Evolutionary conservation across 1,140 invertebrate genomes (phyloP), one percentile per base, ranked within the genome.

Genomic region (Hermatobates lingyangjiaoensis): DNA sequence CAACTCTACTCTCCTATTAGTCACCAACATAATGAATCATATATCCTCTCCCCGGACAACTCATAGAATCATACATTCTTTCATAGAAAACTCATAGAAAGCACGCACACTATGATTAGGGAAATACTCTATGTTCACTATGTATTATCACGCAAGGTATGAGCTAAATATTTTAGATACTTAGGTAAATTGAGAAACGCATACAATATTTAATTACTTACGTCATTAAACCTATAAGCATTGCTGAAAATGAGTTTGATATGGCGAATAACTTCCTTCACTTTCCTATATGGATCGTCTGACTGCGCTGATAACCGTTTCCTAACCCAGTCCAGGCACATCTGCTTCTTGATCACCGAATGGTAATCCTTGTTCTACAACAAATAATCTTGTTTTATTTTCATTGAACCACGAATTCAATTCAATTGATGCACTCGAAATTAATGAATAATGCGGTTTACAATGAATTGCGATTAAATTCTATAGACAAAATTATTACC

Each of bases 301-400:
- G 39, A 42, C 5, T 42, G 14, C 5, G 39, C 5, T 18, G 83
- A 79, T 57, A 92, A 66, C 67, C 81, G 84, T 53, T 76, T 74
- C 59, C 81, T 76, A 57, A 92, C 83, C 50, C 77, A 74, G 64
- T 87, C 83, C 60, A 92, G 74, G 53, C 87, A 84, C 68, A 90
- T 89, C 14, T 87, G 87, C 27, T 76, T 80, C 57, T 73, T 75
- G 49, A 84, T 79, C 50, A 81, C 75, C 56, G 74, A 71, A 71
- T 87, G 77, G 68, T 87, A 88, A 57, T 83, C 81, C 12, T 71
- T 68, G 59, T 85, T 80, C 77, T 84, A 27, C 1, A 56, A 49
- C 25, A 39, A 21, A 53, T 15, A 34, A 34, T 34, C 7, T 34
- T 7, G n/a, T n/a, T n/a, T n/a, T n/a, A n/a, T n/a, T n/a, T n/a